These are phyloP conservation scores for Sycophila texana DNA, from an alignment of 2,888 invertebrate genomes.

Conservation along the genomic window DNA sequence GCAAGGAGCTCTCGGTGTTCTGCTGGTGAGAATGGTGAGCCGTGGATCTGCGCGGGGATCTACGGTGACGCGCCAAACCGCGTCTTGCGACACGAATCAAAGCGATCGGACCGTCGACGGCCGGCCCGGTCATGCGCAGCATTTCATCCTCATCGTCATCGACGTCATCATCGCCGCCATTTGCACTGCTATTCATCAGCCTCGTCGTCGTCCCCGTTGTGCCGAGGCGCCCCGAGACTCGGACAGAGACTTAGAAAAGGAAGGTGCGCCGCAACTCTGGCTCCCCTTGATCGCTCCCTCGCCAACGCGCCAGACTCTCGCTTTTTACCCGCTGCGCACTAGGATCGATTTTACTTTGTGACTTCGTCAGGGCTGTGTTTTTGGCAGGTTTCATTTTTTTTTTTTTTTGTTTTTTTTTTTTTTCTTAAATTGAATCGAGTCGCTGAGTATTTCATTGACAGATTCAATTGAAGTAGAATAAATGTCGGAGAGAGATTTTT, in stretches of 20 bases:
- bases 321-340: no score
- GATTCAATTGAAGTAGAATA: no score
- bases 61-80: slow-evolving; percentile 61
- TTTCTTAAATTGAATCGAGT: no score
- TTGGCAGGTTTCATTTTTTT: neutral
- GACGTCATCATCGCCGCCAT: neutral
- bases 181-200: neutral
- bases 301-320: no score
- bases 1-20: slow-evolving; percentile 87
- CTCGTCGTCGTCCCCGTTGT: neutral
- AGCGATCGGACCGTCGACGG: slow-evolving; percentile 11
- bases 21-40: slow-evolving; percentile 83
- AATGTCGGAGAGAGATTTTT: no score
- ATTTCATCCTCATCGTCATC: slow-evolving; percentile 27
- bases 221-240: slow-evolving; percentile 6
- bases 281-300: neutral
- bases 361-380: neutral
- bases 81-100: slow-evolving; percentile 42
- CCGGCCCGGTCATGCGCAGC: neutral
- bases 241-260: slow-evolving; percentile 44
- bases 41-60: slow-evolving; percentile 64
- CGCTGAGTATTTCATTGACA: neutral
- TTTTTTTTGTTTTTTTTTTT: neutral
- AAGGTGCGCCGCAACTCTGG: neutral
- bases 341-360: no score